These are phyloP conservation scores for Dasypolia templi DNA, from an alignment of 2,888 invertebrate species.

Conservation along the genomic window DNA sequence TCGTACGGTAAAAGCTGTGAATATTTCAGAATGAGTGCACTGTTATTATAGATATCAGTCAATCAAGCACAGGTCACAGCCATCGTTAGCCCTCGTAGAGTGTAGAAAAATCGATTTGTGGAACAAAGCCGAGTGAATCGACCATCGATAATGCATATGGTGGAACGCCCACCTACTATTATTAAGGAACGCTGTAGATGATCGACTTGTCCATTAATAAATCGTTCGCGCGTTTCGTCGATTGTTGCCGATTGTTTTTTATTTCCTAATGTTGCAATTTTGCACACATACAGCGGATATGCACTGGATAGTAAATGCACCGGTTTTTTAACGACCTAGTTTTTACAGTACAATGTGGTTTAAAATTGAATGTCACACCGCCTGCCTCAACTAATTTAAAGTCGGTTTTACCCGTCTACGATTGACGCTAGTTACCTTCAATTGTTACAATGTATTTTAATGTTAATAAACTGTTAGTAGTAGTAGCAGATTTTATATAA, in stretches of 20 bases:
- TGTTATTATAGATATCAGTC: conserved; percentile 26
- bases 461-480: neutral
- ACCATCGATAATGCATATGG: conserved; percentile 28
- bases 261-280: neutral
- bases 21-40: conserved; percentile 41
- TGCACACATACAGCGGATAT: neutral
- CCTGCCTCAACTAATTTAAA: neutral
- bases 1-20: conserved; percentile 15
- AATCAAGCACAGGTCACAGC: conserved; percentile 38
- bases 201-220: conserved; percentile 15
- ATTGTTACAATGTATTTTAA: neutral
- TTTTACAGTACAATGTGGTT: neutral
- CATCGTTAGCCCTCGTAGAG: conserved; percentile 16
- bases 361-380: neutral
- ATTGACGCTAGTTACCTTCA: neutral
- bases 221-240: neutral
- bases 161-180: neutral
- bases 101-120: conserved; percentile 45
- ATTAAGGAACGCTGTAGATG: neutral
- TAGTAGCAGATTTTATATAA: neutral
- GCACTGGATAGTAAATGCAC: neutral
- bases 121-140: conserved; percentile 10
- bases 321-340: neutral
- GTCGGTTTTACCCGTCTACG: neutral
- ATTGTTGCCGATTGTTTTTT: neutral